Base-by-base conservation (phyloP, 2,113 vertebrate genomes). In the Lucifuga dentata region DNA sequence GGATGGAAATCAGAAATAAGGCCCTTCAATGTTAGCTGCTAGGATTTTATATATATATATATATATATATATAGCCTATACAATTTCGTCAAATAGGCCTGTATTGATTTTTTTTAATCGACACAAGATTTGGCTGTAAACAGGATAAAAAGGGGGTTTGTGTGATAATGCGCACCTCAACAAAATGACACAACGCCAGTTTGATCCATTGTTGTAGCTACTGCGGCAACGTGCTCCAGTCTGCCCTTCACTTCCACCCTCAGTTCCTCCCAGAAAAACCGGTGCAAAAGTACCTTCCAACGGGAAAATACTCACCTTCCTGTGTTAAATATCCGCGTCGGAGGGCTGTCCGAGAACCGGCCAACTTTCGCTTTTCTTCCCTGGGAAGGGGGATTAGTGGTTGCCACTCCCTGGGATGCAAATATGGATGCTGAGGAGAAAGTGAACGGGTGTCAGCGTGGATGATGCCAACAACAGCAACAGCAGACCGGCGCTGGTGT, bases 391-490 rank as follows among this genome's bases (percentile, higher is more conserved):
- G 68, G 44, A 55, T 51, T 45, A 26, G 70, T 13, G 56, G 76
- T 5, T 81, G 88, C 90, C 90, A 89, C 88, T 89, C 90, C 90
- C 90, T 86, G 88, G 83, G 88, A 90, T 87, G 88, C 88, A 83
- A 88, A 88, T 85, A 88, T 87, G 86, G 88, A 90, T 90, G 86
- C 83, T 91, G 83, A 72, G 84, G 63, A 40, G 58, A 48, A 67
- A 57, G 24, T 61, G 70, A 72, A 72, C 65, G 73, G 73, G 80
- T 71, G 81, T 63, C 76, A 26, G 80, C 70, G 74, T 53, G 76
- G 76, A 67, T 39, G 84, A 66, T 73, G 85, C 64, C 38, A 73
- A 68, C 75, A 55, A 46, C 77, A 35, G 77, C 74, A 53, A 10
- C 68, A 35, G 9, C 7, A 19, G 1, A 56, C 63, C 44, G 75